These are phyloP conservation scores for Tragulus kanchil DNA, from an alignment of 2,113 vertebrate species.

Conservation along the genomic window DNA sequence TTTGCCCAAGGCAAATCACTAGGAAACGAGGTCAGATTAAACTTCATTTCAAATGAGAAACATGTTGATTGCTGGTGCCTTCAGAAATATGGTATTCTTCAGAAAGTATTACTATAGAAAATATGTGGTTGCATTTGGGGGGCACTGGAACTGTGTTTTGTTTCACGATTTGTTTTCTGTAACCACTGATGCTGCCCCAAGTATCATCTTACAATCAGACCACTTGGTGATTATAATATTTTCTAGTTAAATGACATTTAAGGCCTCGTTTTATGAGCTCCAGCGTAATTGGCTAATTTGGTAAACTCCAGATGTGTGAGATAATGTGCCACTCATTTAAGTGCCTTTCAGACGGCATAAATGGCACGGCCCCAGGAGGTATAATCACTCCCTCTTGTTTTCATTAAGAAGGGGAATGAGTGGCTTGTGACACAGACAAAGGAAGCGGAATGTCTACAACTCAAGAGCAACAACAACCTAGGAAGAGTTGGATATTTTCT, in stretches of 20 bases:
- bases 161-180: conserved; percentile 82
- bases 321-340: conserved; percentile 83
- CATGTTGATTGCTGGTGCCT: conserved; percentile 84
- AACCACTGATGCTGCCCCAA: conserved; percentile 81
- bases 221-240: conserved; percentile 85
- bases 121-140: conserved; percentile 75
- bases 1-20: conserved; percentile 76
- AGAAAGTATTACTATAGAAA: conserved; percentile 78
- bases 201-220: conserved; percentile 86
- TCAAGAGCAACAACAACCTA: conserved; percentile 52
- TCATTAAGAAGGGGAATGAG: conserved; percentile 79
- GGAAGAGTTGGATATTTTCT: conserved; percentile 47
- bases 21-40: conserved; percentile 78
- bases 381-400: conserved; percentile 84
- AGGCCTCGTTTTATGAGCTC: conserved; percentile 84
- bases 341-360: conserved; percentile 81
- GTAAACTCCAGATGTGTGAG: conserved; percentile 86
- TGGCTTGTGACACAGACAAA: conserved; percentile 80
- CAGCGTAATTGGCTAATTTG: conserved; percentile 84
- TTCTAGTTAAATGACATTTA: conserved; percentile 86
- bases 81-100: conserved; percentile 80
- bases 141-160: conserved; percentile 76
- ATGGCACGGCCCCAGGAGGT: conserved; percentile 80
- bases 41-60: conserved; percentile 81
- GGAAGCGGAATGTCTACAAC: conserved; percentile 59